Evolutionary conservation across 2,888 invertebrate species (phyloP), one percentile per base, ranked within the genome.

Genomic region (Apamea sordens): DNA sequence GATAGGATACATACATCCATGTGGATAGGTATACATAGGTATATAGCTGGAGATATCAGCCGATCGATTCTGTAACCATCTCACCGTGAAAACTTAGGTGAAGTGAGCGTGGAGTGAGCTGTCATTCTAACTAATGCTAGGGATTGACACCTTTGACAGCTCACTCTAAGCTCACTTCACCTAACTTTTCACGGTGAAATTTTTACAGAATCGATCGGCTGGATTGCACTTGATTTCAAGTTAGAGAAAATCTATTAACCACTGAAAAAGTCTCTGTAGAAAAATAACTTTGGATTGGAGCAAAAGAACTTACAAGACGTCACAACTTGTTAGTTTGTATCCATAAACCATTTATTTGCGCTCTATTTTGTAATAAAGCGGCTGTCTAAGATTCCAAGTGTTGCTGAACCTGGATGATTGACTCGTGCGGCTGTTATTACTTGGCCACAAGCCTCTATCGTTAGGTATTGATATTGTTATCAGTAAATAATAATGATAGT

Each of bases 401-500:
- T 69, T 69, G 24, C 13, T 50, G 50, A 69, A 32, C 4, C 15
- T 50, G 21, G 21, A 69, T 28, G 2, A 47, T 69, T 13, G 28
- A 28, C 21, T 47, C 28, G 28, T 28, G 28, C 4, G 32, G 28
- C 36, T 36, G 3, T 18, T 53, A n/a, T 24, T 13, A 50, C 28
- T 32, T 36, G 36, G 6, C 18, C n/a, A 68, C 68, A 6, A 44
- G 4, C 10, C 28, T 36, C 6, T n/a, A 21, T 18, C 21, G 13
- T 73, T n/a, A n/a, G n/a, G n/a, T n/a, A 76, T 73, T 67, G 13
- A 21, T 32, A 32, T 10, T 36, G 10, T 18, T 75, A 75, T 36
- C 21, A 56, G n/a, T 47, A 44, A 21, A 59, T 21, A 24, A 28
- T 13, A 63, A 32, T 63, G 41, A 69, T 69, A 2, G 32, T 21